Evolutionary conservation across 2,113 vertebrate species (phyloP), one percentile per base, ranked within the genome.

Genomic region (Loxodonta africana): DNA sequence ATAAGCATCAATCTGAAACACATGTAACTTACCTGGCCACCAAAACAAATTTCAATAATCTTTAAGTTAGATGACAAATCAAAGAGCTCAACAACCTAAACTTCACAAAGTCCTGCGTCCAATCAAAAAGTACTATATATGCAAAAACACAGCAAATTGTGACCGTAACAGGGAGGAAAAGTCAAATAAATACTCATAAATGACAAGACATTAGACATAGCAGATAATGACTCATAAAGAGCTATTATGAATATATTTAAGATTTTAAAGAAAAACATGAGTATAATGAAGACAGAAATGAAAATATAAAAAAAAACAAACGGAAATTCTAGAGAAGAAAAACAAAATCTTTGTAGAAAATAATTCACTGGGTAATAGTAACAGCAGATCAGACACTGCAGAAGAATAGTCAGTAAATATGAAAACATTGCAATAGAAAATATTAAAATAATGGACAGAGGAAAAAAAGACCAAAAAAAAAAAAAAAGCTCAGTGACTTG

Each of bases 41-140:
- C 41, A 93, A 93, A 90, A 78, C 20, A 57, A 77, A 78, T 30
- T 78, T 71, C n/a, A 63, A 80, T 71, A 53, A 15, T n/a, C 63
- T 92, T 92, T 53, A 63, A 63, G 62, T 18, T 65, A 86, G 5
- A 85, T n/a, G 89, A 63, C 4, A 63, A 83, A 60, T 69, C 57
- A 37, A 92, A 92, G 88, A 57, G 46, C 2, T 88, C 78, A 77
- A 6, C 3, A 83, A 62, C 17, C 74, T 62, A 85, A 85, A 62
- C 51, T 5, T 57, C 51, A 96, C 23, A 51, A 80, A 80, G 62
- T 83, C 30, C 30, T 60, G 25, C 20, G 88, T 62, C 60, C 71
- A 83, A 84, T 44, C n/a, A 78, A 93, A 93, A 80, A 80, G n/a
- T 63, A 80, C 33, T 63, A 84, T 20, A 71, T 10, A n/a, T 85